A percentile compares a stretch with the other conserved stretches of the same genome.
Evolutionary conservation across 2,797 vertebrate genomes (phyloP).

Genomic region (Enteromius fasciolatus): DNA sequence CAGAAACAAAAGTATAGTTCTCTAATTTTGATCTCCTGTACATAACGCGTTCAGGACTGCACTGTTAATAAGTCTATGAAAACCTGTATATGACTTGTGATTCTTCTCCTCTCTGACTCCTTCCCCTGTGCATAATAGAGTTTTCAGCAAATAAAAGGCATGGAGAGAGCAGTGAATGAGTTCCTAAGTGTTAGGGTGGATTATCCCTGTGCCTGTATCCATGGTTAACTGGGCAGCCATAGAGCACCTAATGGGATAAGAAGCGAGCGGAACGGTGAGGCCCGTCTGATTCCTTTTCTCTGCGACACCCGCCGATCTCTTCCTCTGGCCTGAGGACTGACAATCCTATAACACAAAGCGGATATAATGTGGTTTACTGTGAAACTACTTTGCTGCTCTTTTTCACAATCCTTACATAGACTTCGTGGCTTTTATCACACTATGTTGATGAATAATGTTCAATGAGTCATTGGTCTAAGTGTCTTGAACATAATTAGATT

Average conservation of each 20-base stretch:
- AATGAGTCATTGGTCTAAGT: background rate
- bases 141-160: slow-evolving; percentile 60
- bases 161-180: slow-evolving; percentile 50
- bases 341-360: background rate
- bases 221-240: slow-evolving; percentile 55
- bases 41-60: background rate
- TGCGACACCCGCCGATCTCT: slow-evolving; percentile 13
- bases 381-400: background rate
- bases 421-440: background rate
- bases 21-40: background rate
- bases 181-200: slow-evolving; percentile 47
- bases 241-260: slow-evolving; percentile 62
- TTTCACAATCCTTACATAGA: background rate
- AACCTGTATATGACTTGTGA: background rate
- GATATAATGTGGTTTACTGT: background rate
- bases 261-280: slow-evolving; percentile 40
- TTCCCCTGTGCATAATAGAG: slow-evolving; percentile 54
- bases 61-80: background rate
- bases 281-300: slow-evolving; percentile 26
- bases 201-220: slow-evolving; percentile 53
- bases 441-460: background rate
- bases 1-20: background rate
- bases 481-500: slow-evolving; percentile 2
- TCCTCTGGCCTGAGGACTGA: slow-evolving; percentile 8
- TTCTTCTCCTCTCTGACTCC: slow-evolving; percentile 15